These are phyloP conservation scores for Hippocampus abdominalis DNA, from an alignment of 2,113 vertebrate genomes.

Conservation along the genomic window DNA sequence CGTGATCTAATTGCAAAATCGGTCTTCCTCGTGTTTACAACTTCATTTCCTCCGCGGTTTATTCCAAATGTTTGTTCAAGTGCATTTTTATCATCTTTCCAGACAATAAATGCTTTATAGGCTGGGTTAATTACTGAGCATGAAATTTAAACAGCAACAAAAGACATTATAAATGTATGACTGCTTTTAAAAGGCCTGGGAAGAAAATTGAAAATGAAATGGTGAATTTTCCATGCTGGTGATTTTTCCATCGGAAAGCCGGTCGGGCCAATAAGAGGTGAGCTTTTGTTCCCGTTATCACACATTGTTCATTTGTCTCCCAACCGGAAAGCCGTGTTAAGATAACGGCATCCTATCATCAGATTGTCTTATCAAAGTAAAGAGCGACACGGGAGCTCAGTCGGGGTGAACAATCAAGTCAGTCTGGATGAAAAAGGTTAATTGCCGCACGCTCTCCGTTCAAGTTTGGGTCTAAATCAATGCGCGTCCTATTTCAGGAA, in stretches of 20 bases:
- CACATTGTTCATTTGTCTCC: slow-evolving; percentile 64
- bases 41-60: slow-evolving; percentile 78
- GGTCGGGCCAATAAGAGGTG: slow-evolving; percentile 40
- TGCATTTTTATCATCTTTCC: slow-evolving; percentile 70
- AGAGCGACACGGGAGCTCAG: slow-evolving; percentile 48
- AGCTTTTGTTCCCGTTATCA: slow-evolving; percentile 70
- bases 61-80: slow-evolving; percentile 77
- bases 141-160: slow-evolving; percentile 59
- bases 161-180: slow-evolving; percentile 83
- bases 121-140: slow-evolving; percentile 66
- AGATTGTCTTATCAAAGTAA: slow-evolving; percentile 73
- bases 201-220: slow-evolving; percentile 21
- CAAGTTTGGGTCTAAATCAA: not conserved
- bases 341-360: slow-evolving; percentile 70
- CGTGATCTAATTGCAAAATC: slow-evolving; percentile 1
- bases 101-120: slow-evolving; percentile 78
- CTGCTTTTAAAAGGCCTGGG: slow-evolving; percentile 45
- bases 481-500: not conserved
- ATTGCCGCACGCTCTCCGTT: slow-evolving; percentile 35
- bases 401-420: slow-evolving; percentile 41
- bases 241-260: slow-evolving; percentile 40
- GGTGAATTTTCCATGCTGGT: slow-evolving; percentile 71
- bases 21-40: slow-evolving; percentile 52
- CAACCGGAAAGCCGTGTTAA: slow-evolving; percentile 67
- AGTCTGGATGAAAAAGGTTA: slow-evolving; percentile 59